These are phyloP conservation scores for Mastigias papua DNA, from an alignment of 30 jellyfish, hydroid and myxozoan genomes.

Conservation along the genomic window DNA sequence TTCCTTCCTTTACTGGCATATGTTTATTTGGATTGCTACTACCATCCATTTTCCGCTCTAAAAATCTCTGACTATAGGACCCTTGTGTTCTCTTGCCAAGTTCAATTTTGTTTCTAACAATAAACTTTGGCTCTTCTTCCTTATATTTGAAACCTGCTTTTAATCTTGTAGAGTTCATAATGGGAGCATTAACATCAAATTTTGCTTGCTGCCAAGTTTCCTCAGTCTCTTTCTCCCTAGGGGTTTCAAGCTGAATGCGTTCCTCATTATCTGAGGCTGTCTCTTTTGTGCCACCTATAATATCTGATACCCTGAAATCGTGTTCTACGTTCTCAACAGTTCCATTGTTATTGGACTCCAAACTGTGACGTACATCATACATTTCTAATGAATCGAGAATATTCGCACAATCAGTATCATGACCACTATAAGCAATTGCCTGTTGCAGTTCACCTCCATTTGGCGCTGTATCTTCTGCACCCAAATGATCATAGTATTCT, in stretches of 20 bases:
- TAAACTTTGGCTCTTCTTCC: slow-evolving; percentile 49
- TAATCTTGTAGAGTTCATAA: neutral
- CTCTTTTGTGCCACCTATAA: neutral
- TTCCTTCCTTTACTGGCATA: neutral
- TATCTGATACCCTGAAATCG: neutral
- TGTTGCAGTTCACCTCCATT: neutral
- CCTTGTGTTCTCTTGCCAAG: slow-evolving; percentile 42
- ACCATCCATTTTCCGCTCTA: neutral
- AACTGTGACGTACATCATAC: neutral
- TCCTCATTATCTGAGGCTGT: neutral
- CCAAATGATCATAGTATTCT: neutral
- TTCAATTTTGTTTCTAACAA: slow-evolving; percentile 29
- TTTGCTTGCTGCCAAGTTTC: neutral
- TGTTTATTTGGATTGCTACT: neutral
- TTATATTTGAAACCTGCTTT: slow-evolving; percentile 53
- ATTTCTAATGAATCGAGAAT: slow-evolving; percentile 40
- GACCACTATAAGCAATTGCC: neutral
- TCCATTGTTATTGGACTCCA: slow-evolving; percentile 2
- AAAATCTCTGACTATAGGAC: slow-evolving; percentile 47
- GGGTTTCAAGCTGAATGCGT: neutral
- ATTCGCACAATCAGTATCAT: neutral
- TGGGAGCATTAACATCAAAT: neutral
- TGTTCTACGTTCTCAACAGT: neutral
- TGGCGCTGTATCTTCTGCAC: neutral
- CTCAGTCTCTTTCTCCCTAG: neutral